Evolutionary conservation across 2,797 vertebrate species (phyloP).

Genomic region (Scolopax bukidnonensis): DNA sequence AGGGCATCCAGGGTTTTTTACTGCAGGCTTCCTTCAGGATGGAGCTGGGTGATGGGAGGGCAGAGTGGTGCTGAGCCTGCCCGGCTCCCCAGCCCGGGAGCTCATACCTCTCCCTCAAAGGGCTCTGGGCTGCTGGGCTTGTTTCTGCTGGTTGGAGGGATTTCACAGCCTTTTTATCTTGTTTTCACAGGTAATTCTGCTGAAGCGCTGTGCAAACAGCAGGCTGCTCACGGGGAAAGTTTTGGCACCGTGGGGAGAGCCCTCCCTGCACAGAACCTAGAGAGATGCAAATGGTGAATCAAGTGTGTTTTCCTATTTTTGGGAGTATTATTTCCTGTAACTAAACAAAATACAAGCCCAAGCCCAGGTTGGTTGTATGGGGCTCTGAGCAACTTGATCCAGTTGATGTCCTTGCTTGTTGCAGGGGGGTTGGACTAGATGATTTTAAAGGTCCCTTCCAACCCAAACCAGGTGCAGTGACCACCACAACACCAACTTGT

Average conservation of each 20-base stretch:
- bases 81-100: rapidly evolving
- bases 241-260: neutral
- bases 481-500: no score
- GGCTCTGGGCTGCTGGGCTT: neutral
- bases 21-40: neutral
- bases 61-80: neutral
- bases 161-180: neutral
- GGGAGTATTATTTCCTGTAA: neutral
- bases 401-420: neutral
- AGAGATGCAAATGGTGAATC: rapidly evolving
- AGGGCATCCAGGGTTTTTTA: rapidly evolving
- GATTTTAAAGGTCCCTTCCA: neutral
- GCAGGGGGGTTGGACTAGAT: neutral
- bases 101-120: neutral
- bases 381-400: neutral
- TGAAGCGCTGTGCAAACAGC: neutral
- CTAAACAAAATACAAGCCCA: neutral
- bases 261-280: rapidly evolving
- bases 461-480: neutral
- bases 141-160: neutral
- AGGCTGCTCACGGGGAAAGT: neutral
- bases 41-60: neutral
- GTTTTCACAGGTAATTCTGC: neutral
- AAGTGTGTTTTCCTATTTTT: neutral
- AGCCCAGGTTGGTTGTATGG: neutral